Evolutionary conservation across 2,113 vertebrate genomes (phyloP).

Genomic region (Pardalotus punctatus): DNA sequence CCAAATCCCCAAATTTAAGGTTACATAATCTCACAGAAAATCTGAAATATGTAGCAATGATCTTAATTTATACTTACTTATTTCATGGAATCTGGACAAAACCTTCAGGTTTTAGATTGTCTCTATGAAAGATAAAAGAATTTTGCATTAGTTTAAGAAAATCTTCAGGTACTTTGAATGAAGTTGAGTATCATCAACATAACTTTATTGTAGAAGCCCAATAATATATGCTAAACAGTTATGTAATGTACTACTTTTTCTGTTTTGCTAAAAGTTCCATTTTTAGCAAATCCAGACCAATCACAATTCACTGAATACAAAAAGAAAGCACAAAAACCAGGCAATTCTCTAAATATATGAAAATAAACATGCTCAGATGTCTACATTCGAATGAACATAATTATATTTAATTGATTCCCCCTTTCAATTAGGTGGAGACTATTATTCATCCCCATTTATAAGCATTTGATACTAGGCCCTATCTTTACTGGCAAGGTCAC

Average conservation of each 20-base stretch:
- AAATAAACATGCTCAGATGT: background rate
- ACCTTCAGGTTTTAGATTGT: background rate
- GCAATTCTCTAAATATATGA: background rate
- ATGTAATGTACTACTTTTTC: background rate
- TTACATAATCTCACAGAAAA: background rate
- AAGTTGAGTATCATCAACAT: background rate
- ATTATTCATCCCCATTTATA: background rate
- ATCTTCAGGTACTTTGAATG: background rate
- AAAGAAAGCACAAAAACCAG: background rate
- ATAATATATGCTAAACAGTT: background rate
- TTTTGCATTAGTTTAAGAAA: background rate
- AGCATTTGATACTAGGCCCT: background rate
- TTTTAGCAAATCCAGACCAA: background rate
- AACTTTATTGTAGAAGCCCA: background rate
- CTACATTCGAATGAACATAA: background rate
- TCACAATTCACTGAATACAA: background rate
- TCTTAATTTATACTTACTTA: background rate
- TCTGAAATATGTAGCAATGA: background rate
- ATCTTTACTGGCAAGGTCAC: background rate
- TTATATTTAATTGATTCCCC: background rate
- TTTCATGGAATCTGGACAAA: background rate
- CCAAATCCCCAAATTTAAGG: background rate
- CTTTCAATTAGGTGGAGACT: background rate
- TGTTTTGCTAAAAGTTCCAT: background rate
- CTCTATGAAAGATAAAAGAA: background rate